A percentile compares a stretch with the other conserved stretches of the same genome.
These are phyloP conservation scores for Charina bottae DNA, from an alignment of 2,113 vertebrate species.

Conservation along the genomic window DNA sequence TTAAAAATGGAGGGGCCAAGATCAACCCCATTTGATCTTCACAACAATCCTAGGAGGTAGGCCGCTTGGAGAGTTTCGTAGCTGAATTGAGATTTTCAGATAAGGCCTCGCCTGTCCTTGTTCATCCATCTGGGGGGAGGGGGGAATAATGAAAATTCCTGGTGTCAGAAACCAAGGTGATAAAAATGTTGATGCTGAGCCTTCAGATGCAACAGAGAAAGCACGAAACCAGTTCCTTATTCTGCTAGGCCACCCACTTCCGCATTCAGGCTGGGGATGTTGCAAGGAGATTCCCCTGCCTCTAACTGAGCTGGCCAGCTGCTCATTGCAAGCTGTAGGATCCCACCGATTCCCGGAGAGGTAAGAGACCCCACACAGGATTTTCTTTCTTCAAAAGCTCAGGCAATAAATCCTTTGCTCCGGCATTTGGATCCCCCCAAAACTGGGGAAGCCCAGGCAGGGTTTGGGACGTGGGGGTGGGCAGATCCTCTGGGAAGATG, in stretches of 20 bases:
- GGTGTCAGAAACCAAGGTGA: neutral
- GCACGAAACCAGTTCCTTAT: neutral
- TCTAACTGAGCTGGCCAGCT: neutral
- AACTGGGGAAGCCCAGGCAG: neutral
- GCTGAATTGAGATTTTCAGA: neutral
- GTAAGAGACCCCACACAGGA: neutral
- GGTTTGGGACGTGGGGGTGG: neutral
- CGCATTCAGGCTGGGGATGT: neutral
- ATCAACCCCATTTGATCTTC: neutral
- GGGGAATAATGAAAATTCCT: neutral
- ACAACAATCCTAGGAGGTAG: neutral
- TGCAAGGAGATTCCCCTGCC: neutral
- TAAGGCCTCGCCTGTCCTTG: neutral
- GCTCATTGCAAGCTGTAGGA: neutral
- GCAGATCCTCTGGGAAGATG: neutral
- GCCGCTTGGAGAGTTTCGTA: neutral
- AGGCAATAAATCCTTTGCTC: neutral
- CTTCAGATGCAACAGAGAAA: neutral
- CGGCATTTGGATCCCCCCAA: neutral
- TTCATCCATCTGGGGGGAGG: neutral
- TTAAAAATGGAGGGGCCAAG: too few species aligned
- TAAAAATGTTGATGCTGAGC: too few species aligned
- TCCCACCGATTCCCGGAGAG: neutral
- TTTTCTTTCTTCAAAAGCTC: neutral
- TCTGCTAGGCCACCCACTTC: constrained; percentile 1